These are phyloP conservation scores for Stercorarius parasiticus DNA, from an alignment of 2,113 vertebrate species.

Conservation along the genomic window DNA sequence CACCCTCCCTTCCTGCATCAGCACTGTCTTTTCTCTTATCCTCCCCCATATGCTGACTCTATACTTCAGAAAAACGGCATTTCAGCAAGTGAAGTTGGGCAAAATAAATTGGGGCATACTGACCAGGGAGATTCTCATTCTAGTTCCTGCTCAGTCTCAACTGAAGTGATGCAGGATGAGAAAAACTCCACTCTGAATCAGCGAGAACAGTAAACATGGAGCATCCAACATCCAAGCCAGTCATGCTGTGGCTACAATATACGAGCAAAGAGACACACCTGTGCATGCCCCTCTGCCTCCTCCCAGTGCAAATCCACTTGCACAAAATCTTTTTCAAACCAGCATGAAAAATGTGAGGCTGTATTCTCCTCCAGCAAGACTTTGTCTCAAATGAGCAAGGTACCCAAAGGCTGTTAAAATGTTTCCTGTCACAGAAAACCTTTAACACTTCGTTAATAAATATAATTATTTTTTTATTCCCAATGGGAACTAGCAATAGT, in stretches of 20 bases:
- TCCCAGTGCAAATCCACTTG: background rate
- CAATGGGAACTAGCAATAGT: background rate
- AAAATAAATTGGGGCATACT: background rate
- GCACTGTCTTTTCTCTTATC: background rate
- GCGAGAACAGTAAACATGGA: background rate
- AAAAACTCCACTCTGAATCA: background rate
- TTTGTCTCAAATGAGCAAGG: background rate
- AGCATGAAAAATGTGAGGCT: background rate
- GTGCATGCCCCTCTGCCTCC: accelerated
- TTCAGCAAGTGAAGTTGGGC: background rate
- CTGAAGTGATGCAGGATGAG: background rate
- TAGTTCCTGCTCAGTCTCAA: background rate
- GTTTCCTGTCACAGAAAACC: background rate
- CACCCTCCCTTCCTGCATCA: accelerated
- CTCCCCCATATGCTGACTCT: too few species aligned
- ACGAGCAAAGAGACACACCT: background rate
- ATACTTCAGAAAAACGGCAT: background rate
- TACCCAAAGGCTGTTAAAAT: background rate
- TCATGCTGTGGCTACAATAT: background rate
- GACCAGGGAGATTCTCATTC: background rate
- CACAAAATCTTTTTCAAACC: background rate
- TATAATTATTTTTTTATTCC: background rate
- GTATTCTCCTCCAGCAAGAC: background rate
- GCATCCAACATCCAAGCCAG: background rate
- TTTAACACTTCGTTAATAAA: background rate